A percentile compares a stretch with the other conserved stretches of the same genome.
Evolutionary conservation across 1,140 invertebrate species (phyloP).

Genomic region (Probaryconus sp.): DNA sequence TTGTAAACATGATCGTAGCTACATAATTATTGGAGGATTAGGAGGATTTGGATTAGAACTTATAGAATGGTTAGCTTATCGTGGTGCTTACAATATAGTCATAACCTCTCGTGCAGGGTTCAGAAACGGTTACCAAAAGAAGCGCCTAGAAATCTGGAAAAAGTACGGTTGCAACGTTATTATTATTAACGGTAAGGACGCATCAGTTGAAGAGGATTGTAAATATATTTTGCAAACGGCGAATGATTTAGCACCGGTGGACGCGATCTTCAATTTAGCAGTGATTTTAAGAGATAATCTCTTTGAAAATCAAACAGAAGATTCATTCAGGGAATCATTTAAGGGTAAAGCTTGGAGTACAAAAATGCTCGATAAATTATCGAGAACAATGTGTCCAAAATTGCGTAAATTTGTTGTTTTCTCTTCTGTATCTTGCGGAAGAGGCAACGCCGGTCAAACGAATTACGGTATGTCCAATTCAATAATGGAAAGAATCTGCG

Average conservation of each 20-base stretch:
- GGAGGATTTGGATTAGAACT: conserved; percentile 90
- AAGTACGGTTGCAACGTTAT: conserved; percentile 79
- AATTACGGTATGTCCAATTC: conserved; percentile 85
- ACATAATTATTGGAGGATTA: conserved; percentile 82
- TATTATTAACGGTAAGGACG: conserved; percentile 74
- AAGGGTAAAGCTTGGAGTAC: conserved; percentile 78
- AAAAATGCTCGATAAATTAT: conserved; percentile 75
- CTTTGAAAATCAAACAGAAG: conserved; percentile 77
- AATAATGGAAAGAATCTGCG: too few relatives aligned
- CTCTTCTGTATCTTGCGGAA: conserved; percentile 86
- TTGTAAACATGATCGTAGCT: conserved; percentile 75
- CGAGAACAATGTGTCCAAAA: conserved; percentile 77
- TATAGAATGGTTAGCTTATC: conserved; percentile 84
- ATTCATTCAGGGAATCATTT: conserved; percentile 75
- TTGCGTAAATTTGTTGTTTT: conserved; percentile 82
- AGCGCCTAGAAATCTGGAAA: conserved; percentile 76
- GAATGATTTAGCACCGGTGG: conserved; percentile 81
- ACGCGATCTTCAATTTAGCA: conserved; percentile 87
- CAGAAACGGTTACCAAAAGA: conserved; percentile 83
- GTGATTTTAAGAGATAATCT: conserved; percentile 80
- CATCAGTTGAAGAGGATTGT: conserved; percentile 74
- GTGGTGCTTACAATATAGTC: conserved; percentile 83
- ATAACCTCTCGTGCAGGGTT: conserved; percentile 84
- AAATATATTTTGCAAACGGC: conserved; percentile 81
- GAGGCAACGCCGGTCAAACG: conserved; percentile 87